A percentile compares a stretch with the other conserved stretches of the same genome.
phyloP scores from a whole-genome alignment of 2,888 invertebrate genomes.

The Pyrrhia umbra region DNA sequence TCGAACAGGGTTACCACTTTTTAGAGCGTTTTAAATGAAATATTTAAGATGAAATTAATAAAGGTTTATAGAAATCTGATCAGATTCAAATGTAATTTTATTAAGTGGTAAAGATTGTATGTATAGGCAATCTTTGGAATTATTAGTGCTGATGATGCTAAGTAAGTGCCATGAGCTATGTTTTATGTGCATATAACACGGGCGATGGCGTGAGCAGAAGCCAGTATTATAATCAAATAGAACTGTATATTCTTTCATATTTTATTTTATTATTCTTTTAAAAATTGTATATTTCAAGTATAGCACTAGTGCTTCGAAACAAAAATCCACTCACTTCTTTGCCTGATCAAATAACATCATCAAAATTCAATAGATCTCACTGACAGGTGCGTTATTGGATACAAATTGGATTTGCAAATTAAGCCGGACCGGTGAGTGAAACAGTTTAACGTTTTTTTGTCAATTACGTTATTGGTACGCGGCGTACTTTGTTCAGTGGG shows the following conservation, averaged over 20 bases:
- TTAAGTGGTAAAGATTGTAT: no score
- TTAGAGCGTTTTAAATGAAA: background rate
- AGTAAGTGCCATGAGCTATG: no score
- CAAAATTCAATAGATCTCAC: constrained; percentile 74
- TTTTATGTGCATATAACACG: no score
- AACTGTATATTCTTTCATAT: no score
- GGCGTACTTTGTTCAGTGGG: constrained; percentile 48
- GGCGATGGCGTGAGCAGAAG: no score
- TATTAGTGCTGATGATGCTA: no score
- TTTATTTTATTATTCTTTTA: background rate
- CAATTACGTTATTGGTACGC: constrained; percentile 60
- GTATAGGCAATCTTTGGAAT: no score
- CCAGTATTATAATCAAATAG: no score
- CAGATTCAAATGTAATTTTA: no score
- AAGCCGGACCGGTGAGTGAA: constrained; percentile 69
- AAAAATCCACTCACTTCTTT: constrained; percentile 34
- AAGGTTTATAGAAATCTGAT: background rate
- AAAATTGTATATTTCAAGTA: background rate
- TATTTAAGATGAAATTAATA: background rate
- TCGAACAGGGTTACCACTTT: constrained; percentile 70
- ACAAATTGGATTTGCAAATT: constrained; percentile 77
- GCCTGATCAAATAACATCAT: constrained; percentile 66
- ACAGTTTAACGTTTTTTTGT: constrained; percentile 66
- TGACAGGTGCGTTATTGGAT: constrained; percentile 70
- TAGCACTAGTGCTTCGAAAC: constrained; percentile 8